phyloP scores from a whole-genome alignment of 2,113 vertebrate genomes.

The Tinamus guttatus region DNA sequence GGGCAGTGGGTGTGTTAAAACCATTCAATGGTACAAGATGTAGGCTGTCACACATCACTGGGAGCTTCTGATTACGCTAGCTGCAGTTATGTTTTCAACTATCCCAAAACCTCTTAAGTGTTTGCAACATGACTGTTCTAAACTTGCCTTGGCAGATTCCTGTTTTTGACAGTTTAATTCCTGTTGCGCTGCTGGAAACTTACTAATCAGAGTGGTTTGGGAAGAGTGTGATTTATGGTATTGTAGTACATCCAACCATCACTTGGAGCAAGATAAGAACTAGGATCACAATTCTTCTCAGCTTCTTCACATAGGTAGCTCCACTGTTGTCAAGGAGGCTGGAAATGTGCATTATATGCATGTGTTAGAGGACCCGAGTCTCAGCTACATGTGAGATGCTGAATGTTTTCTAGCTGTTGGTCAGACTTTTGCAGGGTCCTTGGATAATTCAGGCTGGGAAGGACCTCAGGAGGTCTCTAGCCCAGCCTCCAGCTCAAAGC shows the following conservation, averaged over 20 bases:
- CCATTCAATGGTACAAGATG: neutral
- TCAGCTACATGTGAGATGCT: neutral
- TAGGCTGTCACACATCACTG: neutral
- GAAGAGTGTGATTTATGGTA: neutral
- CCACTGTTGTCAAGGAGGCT: neutral
- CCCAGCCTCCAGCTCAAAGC: neutral
- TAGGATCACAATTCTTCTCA: neutral
- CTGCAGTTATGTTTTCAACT: neutral
- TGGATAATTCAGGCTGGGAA: neutral
- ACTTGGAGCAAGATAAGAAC: neutral
- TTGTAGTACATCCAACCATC: neutral
- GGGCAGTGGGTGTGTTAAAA: neutral
- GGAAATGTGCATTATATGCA: neutral
- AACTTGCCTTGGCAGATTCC: neutral
- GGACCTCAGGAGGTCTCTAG: neutral
- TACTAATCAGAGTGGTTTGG: neutral
- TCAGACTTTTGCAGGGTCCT: neutral
- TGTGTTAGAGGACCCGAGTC: neutral
- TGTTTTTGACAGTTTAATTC: neutral
- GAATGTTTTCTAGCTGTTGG: neutral
- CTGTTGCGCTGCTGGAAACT: neutral
- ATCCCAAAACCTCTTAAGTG: neutral
- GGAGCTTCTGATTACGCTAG: neutral
- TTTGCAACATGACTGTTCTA: neutral
- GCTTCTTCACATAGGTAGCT: neutral